Evolutionary conservation across 2,113 vertebrate genomes (phyloP), one percentile per base, ranked within the genome.

Genomic region (Cromileptes altivelis): DNA sequence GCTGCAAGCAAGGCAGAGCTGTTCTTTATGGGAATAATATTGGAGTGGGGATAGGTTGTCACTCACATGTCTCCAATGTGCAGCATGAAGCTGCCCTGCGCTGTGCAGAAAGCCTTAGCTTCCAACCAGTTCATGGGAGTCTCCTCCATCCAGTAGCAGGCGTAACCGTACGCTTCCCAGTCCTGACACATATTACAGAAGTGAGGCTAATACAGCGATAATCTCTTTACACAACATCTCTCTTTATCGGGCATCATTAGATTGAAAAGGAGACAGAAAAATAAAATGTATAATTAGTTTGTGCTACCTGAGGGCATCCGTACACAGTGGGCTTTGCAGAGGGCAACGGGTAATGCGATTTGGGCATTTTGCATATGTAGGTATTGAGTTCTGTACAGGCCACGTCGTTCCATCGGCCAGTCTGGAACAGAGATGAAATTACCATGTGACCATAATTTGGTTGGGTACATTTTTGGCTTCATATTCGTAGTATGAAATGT

Each of bases 141-240:
- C 82, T 95, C 93, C 77, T 96, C 95, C 85, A 94, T 94, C 94
- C 90, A 96, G 88, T 96, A 96, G 89, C 96, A 96, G 15, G 93
- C 73, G 75, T 95, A 95, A 4, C 82, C 93, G 11, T 95, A 96
- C 0, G 92, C 94, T 56, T 93, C 91, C 96, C 96, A 96, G 53
- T 94, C 96, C 96, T 96, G 85, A 78, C 14, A 70, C 53, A 65
- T 1, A 11, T 6, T 4, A 70, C 18, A 80, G 33, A 71, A 17
- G 57, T 52, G 21, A 60, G 27, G 13, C 53, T 10, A 2, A 5
- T 21, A 23, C 6, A 56, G 12, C 4, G 2, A n/a, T 27, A 30
- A 55, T 25, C 27, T 52, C 2, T 7, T 19, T 7, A 47, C 52
- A 70, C 27, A 19, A 40, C 23, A 37, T 7, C 78, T 17, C 9